Base-by-base conservation (phyloP, 1,140 invertebrate genomes). In the Dendrolimus kikuchii region DNA sequence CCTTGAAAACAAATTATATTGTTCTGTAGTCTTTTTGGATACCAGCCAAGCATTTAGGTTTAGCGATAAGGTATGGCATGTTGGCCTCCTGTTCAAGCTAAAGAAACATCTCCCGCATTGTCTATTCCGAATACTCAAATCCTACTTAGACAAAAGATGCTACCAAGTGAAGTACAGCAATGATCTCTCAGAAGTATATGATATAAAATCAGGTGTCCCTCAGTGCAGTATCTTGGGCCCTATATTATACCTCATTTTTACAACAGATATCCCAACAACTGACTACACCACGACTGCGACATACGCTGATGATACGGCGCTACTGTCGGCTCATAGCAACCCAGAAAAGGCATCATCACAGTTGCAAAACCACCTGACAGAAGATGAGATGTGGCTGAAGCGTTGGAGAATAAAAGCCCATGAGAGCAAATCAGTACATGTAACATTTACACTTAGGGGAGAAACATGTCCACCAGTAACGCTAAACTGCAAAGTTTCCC, bases 201-300 rank as follows among this genome's bases (percentile, higher is more conserved):
- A 55, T 39, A 59, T 55, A 36, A 42, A 36, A 5, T 67, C 68
- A 52, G 66, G 76, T 46, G 65, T 77, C 1, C 74, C 77, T 7
- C 74, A 80, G 54, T 67, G 74, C 37, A 74, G 68, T 54, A 67
- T 76, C 1, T 48, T 76, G 40, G 68, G 62, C 0, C 75, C 75
- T 6, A 36, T 77, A 4, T 55, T 78, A 2, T 77, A 71, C 50
- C 53, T 61, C 7, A 45, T 53, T 9, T 54, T 41, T n/a, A 53
- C 51, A 46, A 52, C 57, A 9, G 57, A 59, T 39, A 6, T 59
- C 39, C 55, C 55, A 9, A 53, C 50, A 23, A 6, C 4, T 9
- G 38, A 7, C 7, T 5, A 48, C 41, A 53, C 57, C 4, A 41
- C 40, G 5, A 59, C 48, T 10, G 51, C 56, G 23, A 64, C 57